Evolutionary conservation across 1,140 invertebrate species (phyloP), one percentile per base, ranked within the genome.

Genomic region (Scaptomyza pallida): DNA sequence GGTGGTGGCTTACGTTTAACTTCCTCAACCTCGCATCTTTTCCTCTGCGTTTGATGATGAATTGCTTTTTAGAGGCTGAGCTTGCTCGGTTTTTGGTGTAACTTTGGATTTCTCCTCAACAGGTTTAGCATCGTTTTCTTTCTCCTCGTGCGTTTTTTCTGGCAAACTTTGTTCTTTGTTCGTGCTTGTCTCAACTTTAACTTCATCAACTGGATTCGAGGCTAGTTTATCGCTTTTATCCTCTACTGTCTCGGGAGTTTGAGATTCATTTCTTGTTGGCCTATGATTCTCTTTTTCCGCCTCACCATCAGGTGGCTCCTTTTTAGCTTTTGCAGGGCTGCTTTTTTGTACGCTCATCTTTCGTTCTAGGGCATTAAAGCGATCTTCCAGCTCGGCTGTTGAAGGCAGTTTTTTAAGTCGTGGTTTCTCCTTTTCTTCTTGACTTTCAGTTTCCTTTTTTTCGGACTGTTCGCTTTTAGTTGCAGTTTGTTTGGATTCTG

Each of bases 371-470:
- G 83, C 89, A 76, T 90, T 86, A 19, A 85, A 90, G 3, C 89
- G 79, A 72, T 90, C 75, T 55, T 90, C 89, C 4, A 90, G 55
- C 48, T 90, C 89, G 15, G 89, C 89, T 51, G 89, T 90, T 5
- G 89, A 90, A 19, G 89, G 89, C 48, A 90, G 48, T 52, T 83
- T 90, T 16, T 78, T 90, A 44, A 89, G 73, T 10, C 73, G 78
- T 40, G 82, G 75, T 16, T 69, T 44, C 5, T 70, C 70, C 16
- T 2, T 33, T 35, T 72, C 19, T 10, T 15, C 9, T 33, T 26
- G 16, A 30, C 12, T 54, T 26, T 72, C 63, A 0, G 17, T 2
- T 45, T 52, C 43, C 0, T 45, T 17, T 3, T 48, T 43, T 5
- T 60, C 30, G 13, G 26, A 23, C 21, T 52, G 71, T 44, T 55